Conservation (phyloP, 2,888 invertebrate genomes). For the Orthosia cruda region DNA sequence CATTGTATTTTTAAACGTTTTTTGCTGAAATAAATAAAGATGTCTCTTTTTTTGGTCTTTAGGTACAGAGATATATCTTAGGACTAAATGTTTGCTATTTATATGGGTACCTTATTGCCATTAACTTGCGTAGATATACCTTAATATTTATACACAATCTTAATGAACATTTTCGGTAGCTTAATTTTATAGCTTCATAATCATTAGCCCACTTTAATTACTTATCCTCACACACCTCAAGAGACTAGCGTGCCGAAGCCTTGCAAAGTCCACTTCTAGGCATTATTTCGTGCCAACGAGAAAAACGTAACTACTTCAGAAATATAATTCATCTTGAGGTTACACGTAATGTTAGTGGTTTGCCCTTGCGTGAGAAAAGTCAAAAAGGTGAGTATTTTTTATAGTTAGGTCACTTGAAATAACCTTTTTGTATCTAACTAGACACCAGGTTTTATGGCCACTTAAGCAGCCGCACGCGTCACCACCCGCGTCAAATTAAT, state of each 20-base stretch:
- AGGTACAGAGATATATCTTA: neutral
- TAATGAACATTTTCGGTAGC: conserved; percentile 4
- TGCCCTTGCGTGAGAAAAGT: conserved; percentile 59
- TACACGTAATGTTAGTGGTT: conserved; percentile 44
- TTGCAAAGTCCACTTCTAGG: conserved; percentile 25
- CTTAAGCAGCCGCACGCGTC: no score
- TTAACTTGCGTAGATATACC: neutral
- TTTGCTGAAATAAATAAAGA: neutral
- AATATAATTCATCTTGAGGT: conserved; percentile 53
- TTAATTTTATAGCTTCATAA: conserved; percentile 39
- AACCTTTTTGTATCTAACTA: conserved; percentile 29
- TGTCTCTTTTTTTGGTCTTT: neutral
- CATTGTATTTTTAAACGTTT: neutral
- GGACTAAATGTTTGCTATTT: neutral
- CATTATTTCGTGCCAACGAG: conserved; percentile 37
- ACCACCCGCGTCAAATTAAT: no score
- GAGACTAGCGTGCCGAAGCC: conserved; percentile 42
- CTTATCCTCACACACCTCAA: conserved; percentile 32
- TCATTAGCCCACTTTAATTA: conserved; percentile 30
- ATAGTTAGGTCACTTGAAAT: conserved; percentile 31
- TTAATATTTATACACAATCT: neutral
- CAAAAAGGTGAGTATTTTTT: conserved; percentile 52
- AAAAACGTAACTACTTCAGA: conserved; percentile 25
- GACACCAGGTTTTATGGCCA: conserved; percentile 35
- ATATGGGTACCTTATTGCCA: neutral